Base-by-base conservation (phyloP, 2,113 vertebrate species). In the Entomyzon cyanotis region DNA sequence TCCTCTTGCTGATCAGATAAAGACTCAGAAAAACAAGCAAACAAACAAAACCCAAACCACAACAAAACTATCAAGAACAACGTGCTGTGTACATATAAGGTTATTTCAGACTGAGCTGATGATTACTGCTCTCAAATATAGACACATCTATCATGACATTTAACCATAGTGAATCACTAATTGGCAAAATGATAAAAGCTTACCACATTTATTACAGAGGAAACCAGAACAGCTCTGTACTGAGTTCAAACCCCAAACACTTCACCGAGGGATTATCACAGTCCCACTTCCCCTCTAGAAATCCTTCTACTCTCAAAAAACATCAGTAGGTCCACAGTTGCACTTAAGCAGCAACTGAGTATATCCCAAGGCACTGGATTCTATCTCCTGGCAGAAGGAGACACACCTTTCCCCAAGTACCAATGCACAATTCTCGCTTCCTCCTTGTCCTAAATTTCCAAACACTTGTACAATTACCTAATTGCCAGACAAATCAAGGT, bases 81-180 rank as follows among this genome's bases (percentile, higher is more conserved):
- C 0, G 7, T 25, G 53, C 44, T 53, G 12, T 8, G 2, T 35
- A 83, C 27, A 20, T 23, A 52, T 55, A 35, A 91, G 77, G 69
- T 75, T 58, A 89, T 42, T 76, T 85, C 73, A 78, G 35, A 60
- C 15, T 41, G 83, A 56, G n/a, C 10, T 53, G 52, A n/a, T 28
- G 33, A 62, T 47, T 56, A 39, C 7, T 89, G 30, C 56, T 74
- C 75, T 89, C 62, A 87, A 84, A 82, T 21, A 53, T 0, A 82
- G 31, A 64, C 27, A 42, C 19, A 15, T 44, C 64, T 78, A 14
- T 47, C 71, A n/a, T 21, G 60, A 92, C 49, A 70, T 58, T 76
- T 76, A 95, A 68, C 58, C 47, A 39, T 35, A 58, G 79, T 33
- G 14, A 92, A 86, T 74, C 64, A 65, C 50, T 81, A 63, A 75